Base-by-base conservation (phyloP, 2,797 vertebrate species). In the Choloepus didactylus region DNA sequence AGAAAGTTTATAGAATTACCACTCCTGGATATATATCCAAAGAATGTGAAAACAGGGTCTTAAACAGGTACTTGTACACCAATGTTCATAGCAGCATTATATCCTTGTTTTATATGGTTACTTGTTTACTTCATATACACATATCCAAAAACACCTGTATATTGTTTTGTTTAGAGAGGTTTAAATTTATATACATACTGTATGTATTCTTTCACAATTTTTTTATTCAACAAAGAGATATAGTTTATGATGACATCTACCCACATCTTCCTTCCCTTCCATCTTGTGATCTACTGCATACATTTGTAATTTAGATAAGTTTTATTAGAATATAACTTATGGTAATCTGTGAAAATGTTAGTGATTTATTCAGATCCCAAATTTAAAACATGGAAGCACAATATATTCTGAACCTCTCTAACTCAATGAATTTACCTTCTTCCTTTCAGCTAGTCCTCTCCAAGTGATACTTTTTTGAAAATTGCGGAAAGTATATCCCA, bases 301-400 rank as follows among this genome's bases (percentile, higher is more conserved):
- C 16, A 54, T 81, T 82, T 89, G 66, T 66, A 23, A 92, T 64
- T 79, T 76, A 76, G 54, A 62, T 84, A 76, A 49, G 31, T 76
- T 81, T 91, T 56, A 86, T 62, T 38, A 82, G 69, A 70, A 41
- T 69, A 51, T 77, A 84, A 64, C 38, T 64, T 77, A 70, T 11
- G 16, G 11, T 19, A 44, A 69, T 75, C 75, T 56, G 67, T 81
- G 46, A 82, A 77, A 85, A 82, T 64, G 18, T 64, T 75, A 56
- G 19, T 73, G 35, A 91, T 38, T 46, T 81, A 69, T 76, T 94
- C 56, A 31, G 51, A 46, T 80, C 80, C 67, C 73, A 93, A 81
- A 93, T 46, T 10, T 82, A 56, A 77, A 54, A 23, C 87, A 27
- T 14, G 38, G 31, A 83, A 38, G 3, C 9, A 66, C 54, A 82